These are phyloP conservation scores for Philaethria dido DNA, from an alignment of 2,888 invertebrate species.

Conservation along the genomic window DNA sequence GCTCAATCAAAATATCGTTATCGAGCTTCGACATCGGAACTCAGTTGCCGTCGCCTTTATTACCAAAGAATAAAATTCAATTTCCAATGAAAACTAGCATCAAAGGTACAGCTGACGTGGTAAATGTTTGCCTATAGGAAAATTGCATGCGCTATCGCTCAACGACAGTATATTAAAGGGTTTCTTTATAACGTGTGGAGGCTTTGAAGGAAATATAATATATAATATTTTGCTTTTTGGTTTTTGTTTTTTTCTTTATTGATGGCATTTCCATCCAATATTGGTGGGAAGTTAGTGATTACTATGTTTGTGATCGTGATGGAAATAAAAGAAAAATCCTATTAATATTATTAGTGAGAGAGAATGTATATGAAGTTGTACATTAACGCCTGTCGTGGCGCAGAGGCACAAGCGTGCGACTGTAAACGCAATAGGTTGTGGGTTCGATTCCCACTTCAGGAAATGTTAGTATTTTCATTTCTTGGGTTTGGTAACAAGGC, in stretches of 20 bases:
- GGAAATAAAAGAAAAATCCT: no score
- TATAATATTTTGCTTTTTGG: background rate
- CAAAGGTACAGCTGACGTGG: conserved; percentile 36
- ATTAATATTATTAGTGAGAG: no score
- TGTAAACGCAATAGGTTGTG: no score
- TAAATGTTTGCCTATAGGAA: conserved; percentile 56
- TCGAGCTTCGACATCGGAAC: conserved; percentile 27
- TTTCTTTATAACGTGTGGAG: conserved; percentile 6
- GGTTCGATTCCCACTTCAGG: no score
- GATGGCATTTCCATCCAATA: background rate
- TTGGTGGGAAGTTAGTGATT: no score
- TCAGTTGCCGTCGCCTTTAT: conserved; percentile 24
- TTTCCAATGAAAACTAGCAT: background rate
- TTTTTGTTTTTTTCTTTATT: background rate
- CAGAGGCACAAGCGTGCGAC: no score
- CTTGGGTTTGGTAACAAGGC: no score
- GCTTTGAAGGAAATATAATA: conserved; percentile 19
- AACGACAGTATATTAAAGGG: conserved; percentile 16
- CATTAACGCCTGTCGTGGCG: no score
- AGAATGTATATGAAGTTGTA: no score
- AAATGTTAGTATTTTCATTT: no score
- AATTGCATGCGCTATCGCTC: conserved; percentile 50
- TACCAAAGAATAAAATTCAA: conserved; percentile 12
- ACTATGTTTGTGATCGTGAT: no score
- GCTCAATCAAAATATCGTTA: conserved; percentile 53